These are phyloP conservation scores for Plutella xylostella DNA, from an alignment of 2,888 invertebrate genomes.

Conservation along the genomic window DNA sequence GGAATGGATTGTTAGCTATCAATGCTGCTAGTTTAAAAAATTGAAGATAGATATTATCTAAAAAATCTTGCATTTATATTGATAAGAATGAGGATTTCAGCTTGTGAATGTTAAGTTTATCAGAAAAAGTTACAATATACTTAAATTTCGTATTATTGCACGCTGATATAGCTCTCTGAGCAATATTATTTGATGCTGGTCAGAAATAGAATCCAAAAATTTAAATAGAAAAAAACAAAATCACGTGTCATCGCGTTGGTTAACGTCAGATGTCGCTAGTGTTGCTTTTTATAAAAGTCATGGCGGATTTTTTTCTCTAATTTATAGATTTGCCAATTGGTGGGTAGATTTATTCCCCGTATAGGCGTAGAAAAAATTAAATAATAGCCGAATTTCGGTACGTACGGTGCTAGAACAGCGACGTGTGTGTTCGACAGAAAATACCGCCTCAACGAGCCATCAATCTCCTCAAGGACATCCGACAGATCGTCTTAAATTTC, in stretches of 20 bases:
- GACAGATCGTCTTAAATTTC: constrained; percentile 58
- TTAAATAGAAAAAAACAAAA: constrained; percentile 38
- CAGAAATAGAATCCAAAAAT: constrained; percentile 42
- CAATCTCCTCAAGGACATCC: constrained; percentile 35
- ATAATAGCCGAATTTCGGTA: constrained; percentile 39
- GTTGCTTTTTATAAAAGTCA: constrained; percentile 49
- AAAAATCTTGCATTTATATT: neutral
- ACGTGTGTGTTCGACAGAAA: constrained; percentile 27
- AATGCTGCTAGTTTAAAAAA: no score
- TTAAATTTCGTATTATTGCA: no score
- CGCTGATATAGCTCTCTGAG: no score
- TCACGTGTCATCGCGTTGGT: constrained; percentile 51
- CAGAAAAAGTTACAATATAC: neutral
- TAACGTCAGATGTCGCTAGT: constrained; percentile 59
- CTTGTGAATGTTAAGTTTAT: neutral
- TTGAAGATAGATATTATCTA: no score
- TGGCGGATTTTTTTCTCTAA: constrained; percentile 63
- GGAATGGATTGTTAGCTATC: no score
- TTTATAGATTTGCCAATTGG: constrained; percentile 57
- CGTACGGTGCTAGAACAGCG: constrained; percentile 42
- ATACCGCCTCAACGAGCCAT: constrained; percentile 28
- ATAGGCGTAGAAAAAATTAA: constrained; percentile 46
- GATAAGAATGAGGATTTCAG: neutral
- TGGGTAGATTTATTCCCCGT: constrained; percentile 57
- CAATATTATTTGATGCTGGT: constrained; percentile 38